A percentile compares a stretch with the other conserved stretches of the same genome.
Evolutionary conservation across 2,797 vertebrate species (phyloP).

Genomic region (Spheniscus humboldti): DNA sequence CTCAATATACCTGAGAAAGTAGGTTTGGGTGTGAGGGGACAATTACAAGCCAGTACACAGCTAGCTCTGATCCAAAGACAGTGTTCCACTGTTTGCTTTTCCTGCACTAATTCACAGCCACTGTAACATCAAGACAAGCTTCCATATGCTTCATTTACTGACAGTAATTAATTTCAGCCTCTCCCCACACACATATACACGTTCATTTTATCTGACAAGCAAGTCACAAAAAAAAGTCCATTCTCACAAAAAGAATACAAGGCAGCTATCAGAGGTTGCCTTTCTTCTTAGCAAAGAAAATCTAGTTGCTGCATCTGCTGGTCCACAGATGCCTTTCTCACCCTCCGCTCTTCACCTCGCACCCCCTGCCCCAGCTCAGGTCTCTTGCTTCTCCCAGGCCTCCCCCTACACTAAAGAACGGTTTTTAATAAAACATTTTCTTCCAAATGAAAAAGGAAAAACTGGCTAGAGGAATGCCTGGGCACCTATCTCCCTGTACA

Average conservation of each 20-base stretch:
- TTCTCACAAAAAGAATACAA: slow-evolving; percentile 30
- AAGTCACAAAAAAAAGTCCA: slow-evolving; percentile 7
- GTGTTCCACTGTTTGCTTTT: slow-evolving; percentile 45
- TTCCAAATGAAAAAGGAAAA: background rate
- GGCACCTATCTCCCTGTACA: background rate
- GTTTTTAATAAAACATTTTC: background rate
- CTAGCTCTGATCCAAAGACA: background rate
- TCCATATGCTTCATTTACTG: slow-evolving; percentile 70
- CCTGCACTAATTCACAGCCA: slow-evolving; percentile 71
- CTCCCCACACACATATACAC: background rate
- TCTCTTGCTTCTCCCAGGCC: background rate
- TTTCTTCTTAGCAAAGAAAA: background rate
- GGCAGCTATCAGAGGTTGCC: background rate
- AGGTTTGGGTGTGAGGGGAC: background rate
- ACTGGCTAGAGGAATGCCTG: background rate
- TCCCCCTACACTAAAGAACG: background rate
- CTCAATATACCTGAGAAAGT: background rate
- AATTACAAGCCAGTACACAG: background rate
- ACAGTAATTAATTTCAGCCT: slow-evolving; percentile 70
- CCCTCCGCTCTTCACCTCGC: background rate
- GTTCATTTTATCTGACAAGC: slow-evolving; percentile 65
- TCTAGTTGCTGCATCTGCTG: background rate
- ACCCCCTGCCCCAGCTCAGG: background rate
- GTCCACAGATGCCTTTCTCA: background rate
- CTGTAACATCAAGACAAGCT: slow-evolving; percentile 61